These are phyloP conservation scores for Dendrocopos noguchii DNA, from an alignment of 2,113 vertebrate species.

Conservation along the genomic window DNA sequence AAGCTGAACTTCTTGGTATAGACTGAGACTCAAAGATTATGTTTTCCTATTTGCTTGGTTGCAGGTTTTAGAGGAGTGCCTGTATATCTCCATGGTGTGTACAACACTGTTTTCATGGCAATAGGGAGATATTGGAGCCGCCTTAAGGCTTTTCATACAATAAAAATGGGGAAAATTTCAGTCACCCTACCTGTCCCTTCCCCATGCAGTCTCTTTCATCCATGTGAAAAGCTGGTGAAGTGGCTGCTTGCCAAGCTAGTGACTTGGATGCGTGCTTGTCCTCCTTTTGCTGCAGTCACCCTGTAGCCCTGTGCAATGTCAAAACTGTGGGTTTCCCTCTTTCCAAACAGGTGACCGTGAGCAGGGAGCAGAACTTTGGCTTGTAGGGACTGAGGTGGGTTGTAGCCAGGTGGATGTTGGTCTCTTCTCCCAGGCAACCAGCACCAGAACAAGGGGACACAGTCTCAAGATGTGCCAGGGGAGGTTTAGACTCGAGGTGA, in stretches of 20 bases:
- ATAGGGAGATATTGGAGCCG: neutral
- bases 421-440: too few species aligned
- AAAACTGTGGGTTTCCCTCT: neutral
- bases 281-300: rapidly evolving
- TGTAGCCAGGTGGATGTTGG: too few species aligned
- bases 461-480: too few species aligned
- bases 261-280: rapidly evolving
- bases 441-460: too few species aligned
- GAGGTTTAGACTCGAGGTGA: too few species aligned
- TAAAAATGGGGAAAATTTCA: neutral
- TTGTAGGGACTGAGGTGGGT: neutral
- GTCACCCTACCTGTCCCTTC: neutral
- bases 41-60: neutral
- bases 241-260: neutral
- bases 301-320: rapidly evolving
- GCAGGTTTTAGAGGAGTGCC: neutral
- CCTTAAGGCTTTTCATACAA: neutral
- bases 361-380: neutral
- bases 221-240: neutral
- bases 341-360: neutral
- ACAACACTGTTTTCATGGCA: neutral
- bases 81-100: neutral
- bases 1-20: neutral
- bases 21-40: neutral
- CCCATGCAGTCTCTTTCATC: neutral